Base-by-base conservation (phyloP, 2,113 vertebrate species). In the Larimichthys polyactis region DNA sequence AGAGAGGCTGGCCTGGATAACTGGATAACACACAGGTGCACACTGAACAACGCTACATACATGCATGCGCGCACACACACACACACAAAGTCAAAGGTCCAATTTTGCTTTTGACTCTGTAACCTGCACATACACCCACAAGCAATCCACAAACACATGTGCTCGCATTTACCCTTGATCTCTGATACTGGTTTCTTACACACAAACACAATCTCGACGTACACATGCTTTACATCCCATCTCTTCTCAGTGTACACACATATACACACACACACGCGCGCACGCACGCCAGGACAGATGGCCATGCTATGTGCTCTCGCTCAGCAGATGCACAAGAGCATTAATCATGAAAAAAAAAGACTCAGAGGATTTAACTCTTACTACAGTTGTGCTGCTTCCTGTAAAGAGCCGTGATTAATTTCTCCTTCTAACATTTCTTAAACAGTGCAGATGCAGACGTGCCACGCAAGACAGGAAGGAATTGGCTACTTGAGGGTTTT, bases 281-380 rank as follows among this genome's bases (percentile, higher is more conserved):
- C 46, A 52, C 62, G 19, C 64, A 24, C 20, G 5, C 75, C 65
- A 81, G 74, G 78, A 92, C 93, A 94, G 93, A 94, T 94, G 93
- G 93, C 82, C n/a, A 40, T 79, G 85, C 77, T 82, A 64, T 87
- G 77, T 83, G 81, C 85, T 85, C 86, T 89, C 87, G 48, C 88
- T 85, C 88, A 94, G 90, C 93, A 93, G 92, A 94, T 94, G 93
- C 88, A 91, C 87, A 78, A 64, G 68, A 79, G 89, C 86, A 94
- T 93, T 94, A 94, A 93, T 94, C 93, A 92, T 75, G 76, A 83
- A 84, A 83, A 84, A 82, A 86, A 89, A 89, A 86, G 87, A 87
- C 82, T 89, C 69, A 63, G 82, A 89, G 81, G 81, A 86, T 89
- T 93, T 92, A 92, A 90, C 90, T 88, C 84, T 79, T 88, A 68